Evolutionary conservation across 1,140 invertebrate species (phyloP).

Genomic region (Meloidogyne exigua): DNA sequence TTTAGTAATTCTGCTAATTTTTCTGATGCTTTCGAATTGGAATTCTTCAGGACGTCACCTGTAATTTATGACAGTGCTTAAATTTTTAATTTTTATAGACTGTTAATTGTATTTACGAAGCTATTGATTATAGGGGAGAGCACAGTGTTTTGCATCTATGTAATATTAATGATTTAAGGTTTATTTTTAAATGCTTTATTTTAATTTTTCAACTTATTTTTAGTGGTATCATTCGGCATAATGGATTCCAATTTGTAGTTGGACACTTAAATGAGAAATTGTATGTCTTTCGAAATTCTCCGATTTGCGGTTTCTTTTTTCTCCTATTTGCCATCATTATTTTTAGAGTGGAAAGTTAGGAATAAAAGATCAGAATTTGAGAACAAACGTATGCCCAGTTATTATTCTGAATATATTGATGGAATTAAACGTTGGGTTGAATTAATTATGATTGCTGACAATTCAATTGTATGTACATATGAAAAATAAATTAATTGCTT

Average conservation of each 20-base stretch:
- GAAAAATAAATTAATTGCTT: constrained; percentile 7
- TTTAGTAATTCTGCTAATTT: neutral
- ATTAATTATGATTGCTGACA: constrained; percentile 57
- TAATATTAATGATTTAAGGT: neutral
- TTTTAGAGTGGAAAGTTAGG: neutral
- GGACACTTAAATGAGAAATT: neutral
- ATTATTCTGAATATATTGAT: constrained; percentile 58
- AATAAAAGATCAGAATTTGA: neutral
- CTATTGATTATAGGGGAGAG: neutral
- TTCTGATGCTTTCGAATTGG: neutral
- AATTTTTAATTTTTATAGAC: neutral
- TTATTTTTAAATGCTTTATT: neutral
- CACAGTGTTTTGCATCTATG: neutral
- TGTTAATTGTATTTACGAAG: neutral
- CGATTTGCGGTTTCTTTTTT: neutral
- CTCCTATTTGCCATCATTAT: neutral
- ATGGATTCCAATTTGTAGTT: neutral
- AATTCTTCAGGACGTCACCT: neutral
- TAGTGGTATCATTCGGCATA: neutral
- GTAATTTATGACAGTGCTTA: neutral
- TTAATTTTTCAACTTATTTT: neutral
- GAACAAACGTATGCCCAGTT: constrained; percentile 31
- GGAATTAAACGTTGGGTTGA: constrained; percentile 55
- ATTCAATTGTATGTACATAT: constrained; percentile 47
- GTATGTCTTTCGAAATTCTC: neutral